Evolutionary conservation across 2,888 invertebrate species (phyloP).

Genomic region (Machimus rusticus): DNA sequence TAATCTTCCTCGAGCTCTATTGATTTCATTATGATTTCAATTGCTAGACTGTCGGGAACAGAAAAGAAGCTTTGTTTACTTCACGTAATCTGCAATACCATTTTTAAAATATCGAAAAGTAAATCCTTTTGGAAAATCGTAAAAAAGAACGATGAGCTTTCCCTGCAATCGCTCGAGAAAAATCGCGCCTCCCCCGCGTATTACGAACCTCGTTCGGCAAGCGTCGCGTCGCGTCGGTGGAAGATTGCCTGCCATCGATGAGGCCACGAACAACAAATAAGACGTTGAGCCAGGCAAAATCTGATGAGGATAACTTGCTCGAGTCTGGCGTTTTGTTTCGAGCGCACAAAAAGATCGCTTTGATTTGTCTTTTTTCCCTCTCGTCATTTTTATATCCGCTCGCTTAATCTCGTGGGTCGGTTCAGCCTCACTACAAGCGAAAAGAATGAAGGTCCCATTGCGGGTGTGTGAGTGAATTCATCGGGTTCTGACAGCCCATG

Average conservation of each 20-base stretch:
- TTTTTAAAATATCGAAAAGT: not conserved
- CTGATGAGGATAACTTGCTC: not conserved
- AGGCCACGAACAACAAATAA: not conserved
- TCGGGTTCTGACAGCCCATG: not conserved
- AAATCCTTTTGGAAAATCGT: not conserved
- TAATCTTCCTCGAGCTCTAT: not conserved
- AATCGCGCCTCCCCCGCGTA: not conserved
- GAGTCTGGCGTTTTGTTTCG: not conserved
- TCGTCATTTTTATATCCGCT: slow-evolving; percentile 12
- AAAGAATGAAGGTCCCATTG: not conserved
- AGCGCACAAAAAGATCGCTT: not conserved
- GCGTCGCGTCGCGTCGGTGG: not conserved
- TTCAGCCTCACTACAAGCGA: not conserved
- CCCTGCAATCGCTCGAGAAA: not conserved
- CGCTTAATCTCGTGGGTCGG: not conserved
- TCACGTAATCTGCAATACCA: not conserved
- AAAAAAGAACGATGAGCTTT: not conserved
- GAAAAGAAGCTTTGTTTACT: not conserved
- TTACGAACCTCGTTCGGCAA: not conserved
- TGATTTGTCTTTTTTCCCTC: not conserved
- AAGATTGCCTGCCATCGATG: not conserved
- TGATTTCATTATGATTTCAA: not conserved
- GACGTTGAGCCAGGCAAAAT: not conserved
- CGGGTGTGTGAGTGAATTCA: not conserved
- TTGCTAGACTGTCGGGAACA: not conserved